These are phyloP conservation scores for Pteruthius melanotis DNA, from an alignment of 2,113 vertebrate genomes.

Conservation along the genomic window DNA sequence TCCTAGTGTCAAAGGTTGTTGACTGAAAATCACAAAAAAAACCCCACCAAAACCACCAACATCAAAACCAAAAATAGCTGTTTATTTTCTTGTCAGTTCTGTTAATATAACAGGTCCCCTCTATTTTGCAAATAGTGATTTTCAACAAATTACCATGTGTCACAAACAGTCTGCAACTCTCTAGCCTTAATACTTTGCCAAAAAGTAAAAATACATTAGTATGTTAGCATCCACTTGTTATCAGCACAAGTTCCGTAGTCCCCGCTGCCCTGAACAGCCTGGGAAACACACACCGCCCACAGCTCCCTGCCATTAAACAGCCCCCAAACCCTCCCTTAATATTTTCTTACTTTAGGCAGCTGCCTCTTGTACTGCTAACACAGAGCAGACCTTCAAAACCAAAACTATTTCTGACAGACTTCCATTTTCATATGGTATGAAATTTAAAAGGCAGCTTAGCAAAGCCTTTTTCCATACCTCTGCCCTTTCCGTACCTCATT, in stretches of 20 bases:
- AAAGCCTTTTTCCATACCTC: background rate
- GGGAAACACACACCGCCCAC: background rate
- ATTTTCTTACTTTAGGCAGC: slow-evolving; percentile 18
- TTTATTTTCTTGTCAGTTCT: slow-evolving; percentile 66
- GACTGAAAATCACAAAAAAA: background rate
- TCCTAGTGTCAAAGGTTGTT: background rate
- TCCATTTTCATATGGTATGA: background rate
- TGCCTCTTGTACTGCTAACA: slow-evolving; percentile 1
- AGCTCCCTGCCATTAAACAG: background rate
- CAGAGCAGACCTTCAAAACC: background rate
- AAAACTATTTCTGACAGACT: slow-evolving; percentile 7
- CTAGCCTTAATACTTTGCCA: slow-evolving; percentile 42
- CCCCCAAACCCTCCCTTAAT: slow-evolving; percentile 3
- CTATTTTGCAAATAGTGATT: slow-evolving; percentile 69
- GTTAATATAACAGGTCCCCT: slow-evolving; percentile 62
- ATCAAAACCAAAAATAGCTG: background rate
- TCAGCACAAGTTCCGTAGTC: background rate
- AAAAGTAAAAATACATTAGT: slow-evolving; percentile 34
- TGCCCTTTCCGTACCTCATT: background rate
- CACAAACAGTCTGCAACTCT: slow-evolving; percentile 45
- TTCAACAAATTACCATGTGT: slow-evolving; percentile 66
- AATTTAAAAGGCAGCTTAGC: background rate
- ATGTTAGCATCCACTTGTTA: background rate
- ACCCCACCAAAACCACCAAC: background rate
- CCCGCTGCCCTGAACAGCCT: slow-evolving; percentile 11